Percentiles rank a stretch among this genome's conserved stretches.
Conservation (phyloP, 2,797 vertebrate species). For the Premnoplex brunnescens region DNA sequence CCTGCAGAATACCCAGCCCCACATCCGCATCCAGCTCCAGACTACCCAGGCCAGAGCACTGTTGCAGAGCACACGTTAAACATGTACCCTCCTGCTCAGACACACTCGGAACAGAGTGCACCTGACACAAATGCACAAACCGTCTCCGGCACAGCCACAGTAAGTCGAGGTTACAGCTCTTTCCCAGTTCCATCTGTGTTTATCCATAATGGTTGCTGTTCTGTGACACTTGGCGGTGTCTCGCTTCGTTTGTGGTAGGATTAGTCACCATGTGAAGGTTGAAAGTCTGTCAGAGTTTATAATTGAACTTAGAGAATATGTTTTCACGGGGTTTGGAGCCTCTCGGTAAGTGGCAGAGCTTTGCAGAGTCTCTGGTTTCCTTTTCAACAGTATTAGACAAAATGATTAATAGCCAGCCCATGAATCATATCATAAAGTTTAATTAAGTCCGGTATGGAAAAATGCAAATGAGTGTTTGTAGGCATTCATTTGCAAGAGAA, state of each 20-base stretch:
- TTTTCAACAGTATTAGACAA: neutral
- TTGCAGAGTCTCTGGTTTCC: neutral
- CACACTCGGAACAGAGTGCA: constrained; percentile 88
- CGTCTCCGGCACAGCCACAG: constrained; percentile 94
- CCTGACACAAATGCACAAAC: constrained; percentile 87
- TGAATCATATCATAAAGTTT: neutral
- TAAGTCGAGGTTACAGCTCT: constrained; percentile 77
- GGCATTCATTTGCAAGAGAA: neutral
- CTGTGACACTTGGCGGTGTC: fast-evolving
- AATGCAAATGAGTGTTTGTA: neutral
- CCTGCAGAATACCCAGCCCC: constrained; percentile 90
- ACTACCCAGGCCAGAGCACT: constrained; percentile 88
- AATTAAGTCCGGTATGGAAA: neutral
- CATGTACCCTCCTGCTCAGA: constrained; percentile 91
- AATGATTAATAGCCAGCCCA: neutral
- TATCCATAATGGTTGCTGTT: neutral
- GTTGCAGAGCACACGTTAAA: constrained; percentile 92
- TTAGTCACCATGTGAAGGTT: neutral
- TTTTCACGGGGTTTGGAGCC: neutral
- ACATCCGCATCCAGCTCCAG: constrained; percentile 88
- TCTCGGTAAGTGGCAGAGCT: neutral
- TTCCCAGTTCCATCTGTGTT: neutral
- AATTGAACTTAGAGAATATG: neutral
- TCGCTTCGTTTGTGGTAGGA: fast-evolving
- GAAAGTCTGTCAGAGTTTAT: neutral